phyloP scores from a whole-genome alignment of 1,140 invertebrate genomes.

The Acromyrmex heyeri region DNA sequence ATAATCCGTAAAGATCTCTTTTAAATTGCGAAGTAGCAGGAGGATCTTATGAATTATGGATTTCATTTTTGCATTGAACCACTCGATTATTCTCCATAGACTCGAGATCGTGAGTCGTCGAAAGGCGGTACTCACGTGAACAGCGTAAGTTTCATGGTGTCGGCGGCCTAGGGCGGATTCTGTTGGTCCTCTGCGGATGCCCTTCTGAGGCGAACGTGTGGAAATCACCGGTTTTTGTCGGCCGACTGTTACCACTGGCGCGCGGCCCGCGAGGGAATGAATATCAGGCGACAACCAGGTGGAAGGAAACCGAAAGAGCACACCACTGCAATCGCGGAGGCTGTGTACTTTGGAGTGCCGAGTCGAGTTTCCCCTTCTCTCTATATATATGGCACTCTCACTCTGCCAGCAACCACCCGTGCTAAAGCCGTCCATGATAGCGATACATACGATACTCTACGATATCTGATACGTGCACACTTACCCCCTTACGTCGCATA shows the following conservation, averaged over 20 bases:
- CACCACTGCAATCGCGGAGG: conserved; percentile 83
- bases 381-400: conserved; percentile 82
- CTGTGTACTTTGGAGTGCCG: conserved; percentile 83
- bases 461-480: conserved; percentile 51
- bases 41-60: neutral
- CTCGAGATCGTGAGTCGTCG: neutral
- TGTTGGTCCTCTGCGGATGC: conserved; percentile 22
- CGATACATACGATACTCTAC: conserved; percentile 41
- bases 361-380: conserved; percentile 82
- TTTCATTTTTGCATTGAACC: conserved; percentile 12
- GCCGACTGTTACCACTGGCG: conserved; percentile 72
- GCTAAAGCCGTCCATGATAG: conserved; percentile 61
- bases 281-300: conserved; percentile 72
- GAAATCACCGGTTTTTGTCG: conserved; percentile 50
- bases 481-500: conserved; percentile 38
- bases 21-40: neutral
- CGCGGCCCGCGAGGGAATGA: conserved; percentile 76
- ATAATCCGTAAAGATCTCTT: neutral
- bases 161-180: conserved; percentile 33
- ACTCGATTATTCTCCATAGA: neutral
- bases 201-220: conserved; percentile 41
- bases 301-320: conserved; percentile 75
- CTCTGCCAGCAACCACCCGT: conserved; percentile 76
- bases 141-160: conserved; percentile 78
- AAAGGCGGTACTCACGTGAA: conserved; percentile 77